Evolutionary conservation across 53 echinoderm and acorn worm species (phyloP).

Genomic region (Paelopatides confundens): DNA sequence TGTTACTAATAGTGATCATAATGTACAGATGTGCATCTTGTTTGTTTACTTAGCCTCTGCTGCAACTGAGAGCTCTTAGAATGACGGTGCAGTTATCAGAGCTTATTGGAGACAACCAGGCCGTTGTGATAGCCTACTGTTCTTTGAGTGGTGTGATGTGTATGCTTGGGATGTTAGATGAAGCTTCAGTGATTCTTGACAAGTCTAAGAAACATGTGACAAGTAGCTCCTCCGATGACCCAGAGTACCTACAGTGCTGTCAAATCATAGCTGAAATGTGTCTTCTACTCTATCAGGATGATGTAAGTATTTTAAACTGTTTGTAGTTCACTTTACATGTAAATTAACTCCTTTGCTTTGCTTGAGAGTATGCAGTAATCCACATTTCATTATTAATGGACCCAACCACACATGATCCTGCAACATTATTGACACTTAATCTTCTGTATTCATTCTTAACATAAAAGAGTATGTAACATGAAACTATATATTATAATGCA

Average conservation of each 20-base stretch:
- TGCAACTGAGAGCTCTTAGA: constrained; percentile 59
- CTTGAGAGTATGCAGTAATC: no score
- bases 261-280: neutral
- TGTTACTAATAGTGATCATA: no score
- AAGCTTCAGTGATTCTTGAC: constrained; percentile 25
- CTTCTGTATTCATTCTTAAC: no score
- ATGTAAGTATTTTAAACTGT: neutral
- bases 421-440: no score
- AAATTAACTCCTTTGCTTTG: no score
- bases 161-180: constrained; percentile 22
- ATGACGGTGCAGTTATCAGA: constrained; percentile 44
- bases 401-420: no score
- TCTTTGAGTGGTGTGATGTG: constrained; percentile 43
- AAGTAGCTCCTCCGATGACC: neutral
- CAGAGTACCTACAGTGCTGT: neutral
- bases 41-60: constrained; percentile 45
- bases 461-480: no score
- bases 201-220: neutral
- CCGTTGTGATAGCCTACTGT: constrained; percentile 51
- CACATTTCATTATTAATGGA: no score
- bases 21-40: no score
- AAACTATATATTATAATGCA: no score
- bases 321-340: no score
- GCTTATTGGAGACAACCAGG: constrained; percentile 37
- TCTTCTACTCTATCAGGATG: neutral